These are phyloP conservation scores for Styela clava DNA, from an alignment of 23 tunicate genomes.

Conservation along the genomic window DNA sequence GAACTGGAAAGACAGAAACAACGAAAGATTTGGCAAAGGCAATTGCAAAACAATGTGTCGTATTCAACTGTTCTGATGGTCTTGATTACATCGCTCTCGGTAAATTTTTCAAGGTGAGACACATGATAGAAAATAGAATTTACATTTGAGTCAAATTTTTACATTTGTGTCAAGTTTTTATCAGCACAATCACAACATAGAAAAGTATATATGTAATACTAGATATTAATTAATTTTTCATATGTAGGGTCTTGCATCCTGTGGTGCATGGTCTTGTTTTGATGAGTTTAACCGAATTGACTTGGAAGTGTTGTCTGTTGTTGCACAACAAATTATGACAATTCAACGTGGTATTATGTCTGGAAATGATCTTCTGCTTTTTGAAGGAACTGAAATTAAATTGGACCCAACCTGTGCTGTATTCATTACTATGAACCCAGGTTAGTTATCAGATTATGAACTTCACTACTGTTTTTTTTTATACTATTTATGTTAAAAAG, in stretches of 20 bases:
- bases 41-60: slow-evolving; percentile 95
- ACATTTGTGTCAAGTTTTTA: too few relatives aligned
- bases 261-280: slow-evolving; percentile 96
- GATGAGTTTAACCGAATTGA: slow-evolving; percentile 93
- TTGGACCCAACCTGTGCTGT: slow-evolving; percentile 97
- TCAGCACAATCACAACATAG: too few relatives aligned
- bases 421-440: slow-evolving; percentile 99
- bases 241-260: slow-evolving; percentile 84
- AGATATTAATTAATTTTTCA: too few relatives aligned
- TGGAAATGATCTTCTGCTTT: slow-evolving; percentile 78
- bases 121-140: neutral
- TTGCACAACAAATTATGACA: slow-evolving; percentile 94
- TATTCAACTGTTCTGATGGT: slow-evolving; percentile 97
- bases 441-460: slow-evolving; percentile 13
- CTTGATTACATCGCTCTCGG: slow-evolving; percentile 96
- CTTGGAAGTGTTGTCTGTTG: slow-evolving; percentile 94
- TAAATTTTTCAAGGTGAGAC: slow-evolving; percentile 84
- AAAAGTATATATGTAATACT: too few relatives aligned
- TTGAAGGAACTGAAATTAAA: slow-evolving; percentile 99
- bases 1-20: slow-evolving; percentile 95
- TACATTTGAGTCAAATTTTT: too few relatives aligned
- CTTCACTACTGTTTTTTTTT: neutral
- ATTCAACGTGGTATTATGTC: slow-evolving; percentile 90
- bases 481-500: neutral
- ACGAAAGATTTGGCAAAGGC: slow-evolving; percentile 97